Evolutionary conservation across 1,140 invertebrate species (phyloP).

Genomic region (Arion vulgaris): DNA sequence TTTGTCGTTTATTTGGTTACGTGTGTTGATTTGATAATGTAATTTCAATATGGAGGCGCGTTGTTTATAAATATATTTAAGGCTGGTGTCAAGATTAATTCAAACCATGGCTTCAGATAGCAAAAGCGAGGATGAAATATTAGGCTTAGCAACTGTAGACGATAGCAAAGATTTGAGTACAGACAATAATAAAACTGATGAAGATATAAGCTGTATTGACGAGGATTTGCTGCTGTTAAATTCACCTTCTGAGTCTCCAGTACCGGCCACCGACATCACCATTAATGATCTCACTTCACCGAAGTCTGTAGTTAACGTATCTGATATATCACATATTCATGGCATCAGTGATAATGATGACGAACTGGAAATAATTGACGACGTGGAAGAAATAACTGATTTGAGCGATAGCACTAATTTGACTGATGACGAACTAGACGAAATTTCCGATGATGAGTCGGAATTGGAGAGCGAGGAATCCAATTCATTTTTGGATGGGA

Average conservation of each 20-base stretch:
- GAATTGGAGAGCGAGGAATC: conserved; percentile 17
- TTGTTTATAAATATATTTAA: conserved; percentile 12
- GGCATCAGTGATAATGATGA: conserved; percentile 12
- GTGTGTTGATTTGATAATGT: background rate
- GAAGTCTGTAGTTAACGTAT: background rate
- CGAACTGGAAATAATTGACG: conserved; percentile 14
- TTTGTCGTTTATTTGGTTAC: background rate
- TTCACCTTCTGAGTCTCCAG: background rate
- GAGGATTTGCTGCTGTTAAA: background rate
- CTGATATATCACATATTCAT: background rate
- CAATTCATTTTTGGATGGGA: conserved; percentile 21
- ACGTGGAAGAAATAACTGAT: background rate
- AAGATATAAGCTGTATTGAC: conserved; percentile 9
- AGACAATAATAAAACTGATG: background rate
- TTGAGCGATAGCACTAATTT: background rate
- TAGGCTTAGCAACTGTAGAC: background rate
- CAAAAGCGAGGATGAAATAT: conserved; percentile 1
- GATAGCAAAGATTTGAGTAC: background rate
- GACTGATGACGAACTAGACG: background rate
- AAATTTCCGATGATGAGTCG: background rate
- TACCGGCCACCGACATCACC: background rate
- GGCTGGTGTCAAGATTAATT: background rate
- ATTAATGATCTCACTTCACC: background rate
- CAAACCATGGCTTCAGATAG: background rate
- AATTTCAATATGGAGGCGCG: background rate